These are phyloP conservation scores for Luscinia megarhynchos DNA, from an alignment of 2,797 vertebrate species.

Conservation along the genomic window DNA sequence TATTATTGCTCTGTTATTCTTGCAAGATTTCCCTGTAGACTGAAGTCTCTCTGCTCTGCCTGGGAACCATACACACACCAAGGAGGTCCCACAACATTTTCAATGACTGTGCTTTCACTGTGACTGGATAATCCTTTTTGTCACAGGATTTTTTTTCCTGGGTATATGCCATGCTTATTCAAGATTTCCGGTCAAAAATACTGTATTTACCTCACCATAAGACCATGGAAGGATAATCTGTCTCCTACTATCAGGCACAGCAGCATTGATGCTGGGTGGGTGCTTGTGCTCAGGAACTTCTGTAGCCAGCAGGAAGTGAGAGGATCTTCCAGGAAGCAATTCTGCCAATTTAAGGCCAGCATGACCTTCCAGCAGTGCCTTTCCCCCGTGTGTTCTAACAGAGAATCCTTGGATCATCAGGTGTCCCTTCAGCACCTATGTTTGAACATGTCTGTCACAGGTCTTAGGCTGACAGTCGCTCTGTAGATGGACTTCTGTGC, in stretches of 20 bases:
- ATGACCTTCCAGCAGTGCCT: neutral
- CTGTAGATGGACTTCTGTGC: neutral
- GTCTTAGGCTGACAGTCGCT: neutral
- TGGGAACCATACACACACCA: neutral
- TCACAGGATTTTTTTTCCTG: neutral
- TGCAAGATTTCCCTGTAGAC: slow-evolving; percentile 33
- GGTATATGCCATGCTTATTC: neutral
- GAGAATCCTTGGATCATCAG: rapidly evolving
- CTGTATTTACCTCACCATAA: neutral
- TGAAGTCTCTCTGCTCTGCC: neutral
- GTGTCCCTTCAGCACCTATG: neutral
- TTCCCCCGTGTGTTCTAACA: rapidly evolving
- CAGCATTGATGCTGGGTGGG: rapidly evolving
- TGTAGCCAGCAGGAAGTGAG: neutral
- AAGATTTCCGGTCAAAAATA: neutral
- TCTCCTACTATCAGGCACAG: neutral
- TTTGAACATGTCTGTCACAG: neutral
- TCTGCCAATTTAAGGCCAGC: neutral
- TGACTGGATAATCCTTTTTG: neutral
- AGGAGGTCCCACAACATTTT: neutral
- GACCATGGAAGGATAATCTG: neutral
- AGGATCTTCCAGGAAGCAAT: neutral
- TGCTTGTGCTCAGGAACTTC: neutral
- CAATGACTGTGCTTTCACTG: neutral
- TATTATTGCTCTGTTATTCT: slow-evolving; percentile 42